A percentile compares a stretch with the other conserved stretches of the same genome.
Evolutionary conservation across 1,140 invertebrate genomes (phyloP).

Genomic region (Neomicropteryx cornuta): DNA sequence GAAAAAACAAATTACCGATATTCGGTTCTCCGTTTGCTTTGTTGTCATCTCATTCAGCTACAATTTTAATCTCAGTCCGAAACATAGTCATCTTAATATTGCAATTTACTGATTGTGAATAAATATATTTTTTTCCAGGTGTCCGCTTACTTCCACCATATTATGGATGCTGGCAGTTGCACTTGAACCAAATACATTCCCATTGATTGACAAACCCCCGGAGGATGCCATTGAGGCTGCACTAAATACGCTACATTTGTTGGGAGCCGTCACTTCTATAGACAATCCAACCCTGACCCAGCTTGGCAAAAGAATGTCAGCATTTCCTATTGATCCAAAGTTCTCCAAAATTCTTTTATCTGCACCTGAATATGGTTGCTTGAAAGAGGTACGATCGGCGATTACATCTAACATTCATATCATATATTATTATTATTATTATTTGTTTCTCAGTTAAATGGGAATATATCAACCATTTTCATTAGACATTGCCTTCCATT

Average conservation of each 20-base stretch:
- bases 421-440: too few species aligned
- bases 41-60: too few species aligned
- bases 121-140: constrained; percentile 24
- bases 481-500: too few species aligned
- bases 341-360: constrained; percentile 76
- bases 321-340: constrained; percentile 86
- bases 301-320: constrained; percentile 75
- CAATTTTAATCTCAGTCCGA: too few species aligned
- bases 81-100: too few species aligned
- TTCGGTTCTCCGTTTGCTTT: too few species aligned
- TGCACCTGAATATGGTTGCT: constrained; percentile 66
- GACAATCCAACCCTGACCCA: constrained; percentile 55
- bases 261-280: constrained; percentile 30
- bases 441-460: too few species aligned
- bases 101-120: too few species aligned
- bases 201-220: constrained; percentile 84
- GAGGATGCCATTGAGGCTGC: constrained; percentile 49
- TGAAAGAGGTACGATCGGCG: constrained; percentile 65
- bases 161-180: constrained; percentile 78
- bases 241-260: neutral
- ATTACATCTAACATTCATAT: constrained; percentile 1
- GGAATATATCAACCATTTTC: too few species aligned
- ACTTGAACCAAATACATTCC: constrained; percentile 72
- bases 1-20: too few species aligned
- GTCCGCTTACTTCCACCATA: constrained; percentile 62